A percentile compares a stretch with the other conserved stretches of the same genome.
Evolutionary conservation across 2,888 invertebrate genomes (phyloP).

Genomic region (Ophion costatus): DNA sequence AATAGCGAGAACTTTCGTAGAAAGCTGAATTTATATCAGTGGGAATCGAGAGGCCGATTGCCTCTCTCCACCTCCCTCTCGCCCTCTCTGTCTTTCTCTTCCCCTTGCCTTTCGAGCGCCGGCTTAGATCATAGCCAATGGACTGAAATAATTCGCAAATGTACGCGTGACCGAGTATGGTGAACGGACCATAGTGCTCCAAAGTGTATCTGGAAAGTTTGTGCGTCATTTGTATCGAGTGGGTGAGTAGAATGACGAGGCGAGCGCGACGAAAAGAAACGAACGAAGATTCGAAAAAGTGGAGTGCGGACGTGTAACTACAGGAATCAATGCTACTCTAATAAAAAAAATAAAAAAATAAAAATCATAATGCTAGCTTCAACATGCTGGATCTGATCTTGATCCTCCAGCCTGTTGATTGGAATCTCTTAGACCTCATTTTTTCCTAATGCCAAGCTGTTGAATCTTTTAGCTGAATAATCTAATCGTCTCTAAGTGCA

Average conservation of each 20-base stretch:
- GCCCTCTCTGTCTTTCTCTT: not conserved
- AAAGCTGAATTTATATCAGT: slow-evolving; percentile 56
- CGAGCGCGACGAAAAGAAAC: not conserved
- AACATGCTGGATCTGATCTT: too few relatives aligned
- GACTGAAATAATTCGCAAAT: slow-evolving; percentile 35
- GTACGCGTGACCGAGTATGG: slow-evolving; percentile 25
- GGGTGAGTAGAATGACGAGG: slow-evolving; percentile 3
- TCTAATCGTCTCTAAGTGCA: too few relatives aligned
- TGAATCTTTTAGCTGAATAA: too few relatives aligned
- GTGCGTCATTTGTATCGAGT: not conserved
- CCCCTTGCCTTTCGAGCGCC: not conserved
- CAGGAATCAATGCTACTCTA: not conserved
- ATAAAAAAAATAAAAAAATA: not conserved
- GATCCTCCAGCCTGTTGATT: too few relatives aligned
- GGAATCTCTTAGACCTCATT: too few relatives aligned
- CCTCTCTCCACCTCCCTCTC: too few relatives aligned
- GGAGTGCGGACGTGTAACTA: not conserved
- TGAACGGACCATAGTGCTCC: not conserved
- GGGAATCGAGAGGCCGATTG: slow-evolving; percentile 15
- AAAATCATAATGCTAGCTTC: too few relatives aligned
- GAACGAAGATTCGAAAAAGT: not conserved
- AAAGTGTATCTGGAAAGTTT: slow-evolving; percentile 5
- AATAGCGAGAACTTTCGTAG: slow-evolving; percentile 49
- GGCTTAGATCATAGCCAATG: slow-evolving; percentile 30
- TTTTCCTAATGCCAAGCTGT: too few relatives aligned